Percentiles rank a stretch among this genome's conserved stretches.
Conservation (phyloP, 92 coral and sea anemone species). For the Heteractis magnifica region DNA sequence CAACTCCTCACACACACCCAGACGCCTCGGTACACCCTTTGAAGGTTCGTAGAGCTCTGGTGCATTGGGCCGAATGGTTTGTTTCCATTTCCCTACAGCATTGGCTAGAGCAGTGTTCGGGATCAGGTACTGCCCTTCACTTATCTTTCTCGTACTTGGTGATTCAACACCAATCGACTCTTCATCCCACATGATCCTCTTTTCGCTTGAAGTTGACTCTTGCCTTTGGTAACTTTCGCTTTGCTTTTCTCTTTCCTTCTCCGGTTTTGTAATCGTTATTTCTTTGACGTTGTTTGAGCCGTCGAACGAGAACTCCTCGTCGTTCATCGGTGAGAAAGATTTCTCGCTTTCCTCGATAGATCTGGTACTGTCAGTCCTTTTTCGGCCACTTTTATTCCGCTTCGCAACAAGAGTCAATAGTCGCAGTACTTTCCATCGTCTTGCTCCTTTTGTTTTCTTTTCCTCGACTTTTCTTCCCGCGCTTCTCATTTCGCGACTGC, state of each 20-base stretch:
- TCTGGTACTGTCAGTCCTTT: constrained; percentile 22
- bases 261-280: constrained; percentile 28
- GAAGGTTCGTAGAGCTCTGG: constrained; percentile 22
- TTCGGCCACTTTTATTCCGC: constrained; percentile 7
- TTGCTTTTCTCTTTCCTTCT: constrained; percentile 1
- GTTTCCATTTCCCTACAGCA: constrained; percentile 31
- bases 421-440: constrained; percentile 41
- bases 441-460: constrained; percentile 22
- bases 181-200: constrained; percentile 33
- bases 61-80: constrained; percentile 9
- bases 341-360: background rate
- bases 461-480: constrained; percentile 24
- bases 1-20: constrained; percentile 44
- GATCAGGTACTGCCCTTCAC: constrained; percentile 25
- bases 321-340: background rate
- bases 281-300: constrained; percentile 10
- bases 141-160: constrained; percentile 22
- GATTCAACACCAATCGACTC: constrained; percentile 17
- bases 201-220: constrained; percentile 20
- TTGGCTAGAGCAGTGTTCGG: constrained; percentile 15
- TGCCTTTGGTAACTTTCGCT: background rate
- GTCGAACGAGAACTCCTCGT: constrained; percentile 22
- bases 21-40: constrained; percentile 30
- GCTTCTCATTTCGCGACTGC: constrained; percentile 28
- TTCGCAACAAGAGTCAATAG: constrained; percentile 22